Base-by-base conservation (phyloP, 92 coral and sea anemone species). In the Epizoanthus ramosus region DNA sequence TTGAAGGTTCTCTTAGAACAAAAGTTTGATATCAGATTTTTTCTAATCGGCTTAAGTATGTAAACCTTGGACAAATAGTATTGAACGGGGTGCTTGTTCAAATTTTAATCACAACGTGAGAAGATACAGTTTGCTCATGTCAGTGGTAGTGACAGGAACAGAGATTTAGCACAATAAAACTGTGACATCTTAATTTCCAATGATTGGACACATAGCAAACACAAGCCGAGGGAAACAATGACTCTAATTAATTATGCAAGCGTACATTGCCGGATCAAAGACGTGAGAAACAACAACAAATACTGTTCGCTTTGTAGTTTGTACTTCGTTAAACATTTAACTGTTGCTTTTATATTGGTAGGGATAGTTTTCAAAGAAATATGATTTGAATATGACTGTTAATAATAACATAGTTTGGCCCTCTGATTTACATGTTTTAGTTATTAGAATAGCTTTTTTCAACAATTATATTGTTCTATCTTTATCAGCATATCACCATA, bases 31-130 rank as follows among this genome's bases (percentile, higher is more conserved):
- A 60, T 77, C 58, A 57, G 82, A 77, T 77, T 77, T 77, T 77
- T 77, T 77, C 71, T 77, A 77, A 77, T 77, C 82, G 70, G 82
- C 82, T 77, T 77, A 77, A 77, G 82, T 77, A 61, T 77, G 82
- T 77, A 77, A 77, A 77, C 82, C 63, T 77, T 77, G 71, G 68
- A 63, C 63, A 77, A 77, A 77, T 45, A 77, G 71, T 77, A 61
- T 77, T 63, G 58, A 77, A 77, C 82, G 82, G 82, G 82, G 14
- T 77, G 82, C 59, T 77, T 77, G 71, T 77, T 77, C 82, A 77
- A 77, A 77, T 77, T 77, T 77, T 77, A 77, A 77, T 77, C 82
- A 77, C 71, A 71, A n/a, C 43, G 82, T 77, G 71, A 77, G 61
- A 77, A 63, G 82, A 77, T 77, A 60, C 71, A 41, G 82, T 77